Conservation (phyloP, 2,888 invertebrate genomes). For the Myopa testacea region DNA sequence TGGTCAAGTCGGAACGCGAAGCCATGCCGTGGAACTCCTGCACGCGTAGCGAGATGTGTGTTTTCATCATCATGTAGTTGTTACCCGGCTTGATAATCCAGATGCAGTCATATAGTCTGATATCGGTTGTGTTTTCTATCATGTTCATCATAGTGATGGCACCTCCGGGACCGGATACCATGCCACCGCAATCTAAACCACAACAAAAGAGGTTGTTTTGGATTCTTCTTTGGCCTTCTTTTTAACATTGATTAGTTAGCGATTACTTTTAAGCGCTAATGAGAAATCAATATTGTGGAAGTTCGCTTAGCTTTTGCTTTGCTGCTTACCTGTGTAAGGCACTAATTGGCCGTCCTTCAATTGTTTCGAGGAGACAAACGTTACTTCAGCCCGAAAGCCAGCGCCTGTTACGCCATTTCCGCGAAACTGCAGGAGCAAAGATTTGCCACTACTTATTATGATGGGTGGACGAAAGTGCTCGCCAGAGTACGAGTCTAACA, state of each 20-base stretch:
- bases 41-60: conserved; percentile 75
- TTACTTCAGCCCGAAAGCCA: conserved; percentile 75
- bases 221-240: no score
- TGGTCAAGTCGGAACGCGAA: conserved; percentile 73
- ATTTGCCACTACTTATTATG: conserved; percentile 75
- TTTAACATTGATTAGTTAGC: not conserved
- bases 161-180: conserved; percentile 78
- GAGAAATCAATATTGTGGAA: not conserved
- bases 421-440: conserved; percentile 75
- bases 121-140: conserved; percentile 72
- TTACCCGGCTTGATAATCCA: conserved; percentile 78
- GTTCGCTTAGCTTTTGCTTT: not conserved
- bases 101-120: conserved; percentile 76
- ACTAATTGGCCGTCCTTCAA: conserved; percentile 62
- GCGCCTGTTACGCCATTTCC: conserved; percentile 77
- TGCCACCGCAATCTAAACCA: conserved; percentile 75
- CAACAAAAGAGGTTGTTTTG: not conserved
- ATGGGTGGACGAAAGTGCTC: conserved; percentile 77
- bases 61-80: conserved; percentile 75
- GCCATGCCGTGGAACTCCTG: conserved; percentile 74
- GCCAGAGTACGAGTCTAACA: conserved; percentile 75
- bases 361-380: conserved; percentile 65
- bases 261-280: not conserved
- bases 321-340: conserved; percentile 64
- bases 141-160: conserved; percentile 83